phyloP scores from a whole-genome alignment of 2,797 vertebrate species.

The Propithecus perrieri region DNA sequence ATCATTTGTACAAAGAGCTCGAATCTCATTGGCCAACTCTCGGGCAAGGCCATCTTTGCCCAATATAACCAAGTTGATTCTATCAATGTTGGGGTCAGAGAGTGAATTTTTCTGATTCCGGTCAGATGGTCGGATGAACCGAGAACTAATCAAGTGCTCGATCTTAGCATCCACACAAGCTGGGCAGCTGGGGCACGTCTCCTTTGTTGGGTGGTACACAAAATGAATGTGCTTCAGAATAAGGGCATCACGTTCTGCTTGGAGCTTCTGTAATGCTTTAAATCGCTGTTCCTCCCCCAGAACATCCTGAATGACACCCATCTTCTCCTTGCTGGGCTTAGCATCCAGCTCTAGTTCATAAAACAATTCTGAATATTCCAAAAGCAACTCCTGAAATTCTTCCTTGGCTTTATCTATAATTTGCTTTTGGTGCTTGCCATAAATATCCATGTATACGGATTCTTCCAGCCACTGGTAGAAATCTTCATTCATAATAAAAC shows the following conservation, averaged over 20 bases:
- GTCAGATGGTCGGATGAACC: conserved; percentile 90
- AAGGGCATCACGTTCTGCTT: conserved; percentile 96
- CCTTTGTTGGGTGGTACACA: conserved; percentile 98
- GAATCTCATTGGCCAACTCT: conserved; percentile 97
- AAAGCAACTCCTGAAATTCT: conserved; percentile 97
- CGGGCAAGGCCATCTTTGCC: conserved; percentile 96
- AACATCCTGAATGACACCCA: conserved; percentile 97
- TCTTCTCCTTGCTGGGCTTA: conserved; percentile 99
- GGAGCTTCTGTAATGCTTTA: conserved; percentile 96
- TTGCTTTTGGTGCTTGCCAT: conserved; percentile 96
- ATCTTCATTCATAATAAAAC: conserved; percentile 97
- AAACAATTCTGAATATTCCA: conserved; percentile 98
- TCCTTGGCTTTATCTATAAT: conserved; percentile 97
- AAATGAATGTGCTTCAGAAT: conserved; percentile 99
- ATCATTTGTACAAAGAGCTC: conserved; percentile 95
- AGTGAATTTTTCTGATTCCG: conserved; percentile 86
- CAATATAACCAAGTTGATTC: conserved; percentile 97
- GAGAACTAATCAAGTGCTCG: conserved; percentile 91
- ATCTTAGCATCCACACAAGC: conserved; percentile 93
- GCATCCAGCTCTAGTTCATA: conserved; percentile 98
- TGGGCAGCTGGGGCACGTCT: conserved; percentile 95
- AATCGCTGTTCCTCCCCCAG: conserved; percentile 96
- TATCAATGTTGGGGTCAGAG: conserved; percentile 88
- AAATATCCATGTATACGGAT: conserved; percentile 94
- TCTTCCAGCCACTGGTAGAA: conserved; percentile 98